Conservation (phyloP, 30 jellyfish, hydroid and myxozoan genomes). For the Chironex yamaguchii region DNA sequence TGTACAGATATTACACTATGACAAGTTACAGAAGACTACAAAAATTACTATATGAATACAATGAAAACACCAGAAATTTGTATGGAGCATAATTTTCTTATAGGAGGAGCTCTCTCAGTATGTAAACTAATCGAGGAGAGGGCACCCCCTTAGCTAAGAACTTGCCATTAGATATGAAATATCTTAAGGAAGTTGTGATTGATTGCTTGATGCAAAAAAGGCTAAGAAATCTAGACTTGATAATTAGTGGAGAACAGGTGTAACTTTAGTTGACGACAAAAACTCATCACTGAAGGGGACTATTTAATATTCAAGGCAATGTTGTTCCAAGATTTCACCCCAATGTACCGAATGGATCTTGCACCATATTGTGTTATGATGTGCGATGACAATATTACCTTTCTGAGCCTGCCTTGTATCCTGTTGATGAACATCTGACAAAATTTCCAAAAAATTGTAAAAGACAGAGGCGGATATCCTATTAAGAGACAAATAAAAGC, state of each 20-base stretch:
- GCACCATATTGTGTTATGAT: constrained; percentile 36
- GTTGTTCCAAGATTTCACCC: constrained; percentile 53
- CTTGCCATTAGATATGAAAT: too few relatives aligned
- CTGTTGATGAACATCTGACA: constrained; percentile 49
- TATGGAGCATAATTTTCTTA: too few relatives aligned
- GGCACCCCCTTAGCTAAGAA: too few relatives aligned
- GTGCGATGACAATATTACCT: constrained; percentile 30
- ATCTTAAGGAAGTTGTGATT: too few relatives aligned
- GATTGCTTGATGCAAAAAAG: too few relatives aligned
- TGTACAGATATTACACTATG: too few relatives aligned
- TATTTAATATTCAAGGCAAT: constrained; percentile 26
- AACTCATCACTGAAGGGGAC: constrained; percentile 20
- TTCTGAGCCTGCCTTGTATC: constrained; percentile 57
- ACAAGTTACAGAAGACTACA: too few relatives aligned
- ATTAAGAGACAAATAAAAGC: constrained; percentile 39
- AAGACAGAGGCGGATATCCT: constrained; percentile 11
- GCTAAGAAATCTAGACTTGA: too few relatives aligned
- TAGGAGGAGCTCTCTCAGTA: too few relatives aligned
- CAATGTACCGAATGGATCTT: constrained; percentile 36
- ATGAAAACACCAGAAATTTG: too few relatives aligned
- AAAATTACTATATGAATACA: too few relatives aligned
- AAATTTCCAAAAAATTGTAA: constrained; percentile 36
- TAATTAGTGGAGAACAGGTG: constrained; percentile 42
- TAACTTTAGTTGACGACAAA: constrained; percentile 13
- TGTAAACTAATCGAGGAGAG: too few relatives aligned